These are phyloP conservation scores for Antigone vipio DNA, from an alignment of 2,113 vertebrate genomes.

Conservation along the genomic window DNA sequence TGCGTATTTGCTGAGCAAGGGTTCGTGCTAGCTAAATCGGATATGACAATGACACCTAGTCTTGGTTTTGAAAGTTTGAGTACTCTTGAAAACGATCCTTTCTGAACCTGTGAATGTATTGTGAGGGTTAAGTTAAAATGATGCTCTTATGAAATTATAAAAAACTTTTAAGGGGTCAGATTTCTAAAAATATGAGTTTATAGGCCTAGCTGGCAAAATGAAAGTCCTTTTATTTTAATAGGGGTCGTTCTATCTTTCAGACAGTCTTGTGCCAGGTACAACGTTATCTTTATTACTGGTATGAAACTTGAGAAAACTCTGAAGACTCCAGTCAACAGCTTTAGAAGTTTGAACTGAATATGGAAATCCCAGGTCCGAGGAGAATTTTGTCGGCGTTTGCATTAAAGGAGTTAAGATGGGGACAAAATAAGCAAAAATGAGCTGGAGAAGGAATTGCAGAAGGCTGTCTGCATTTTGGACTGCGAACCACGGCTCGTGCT, in stretches of 20 bases:
- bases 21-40: neutral
- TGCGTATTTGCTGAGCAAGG: neutral
- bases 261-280: fast-evolving
- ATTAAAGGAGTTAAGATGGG: neutral
- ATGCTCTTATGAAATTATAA: neutral
- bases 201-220: neutral
- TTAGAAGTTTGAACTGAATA: neutral
- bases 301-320: neutral
- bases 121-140: neutral
- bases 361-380: neutral
- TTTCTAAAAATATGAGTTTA: neutral
- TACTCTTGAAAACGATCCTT: neutral
- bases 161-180: neutral
- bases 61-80: neutral
- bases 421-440: neutral
- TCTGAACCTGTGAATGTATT: neutral
- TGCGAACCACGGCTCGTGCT: neutral
- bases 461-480: neutral
- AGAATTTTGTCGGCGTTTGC: neutral
- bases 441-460: neutral
- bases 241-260: neutral
- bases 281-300: neutral
- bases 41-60: neutral
- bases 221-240: neutral
- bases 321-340: neutral